Base-by-base conservation (phyloP, 2,888 invertebrate genomes). In the Eumerus sabulonum region DNA sequence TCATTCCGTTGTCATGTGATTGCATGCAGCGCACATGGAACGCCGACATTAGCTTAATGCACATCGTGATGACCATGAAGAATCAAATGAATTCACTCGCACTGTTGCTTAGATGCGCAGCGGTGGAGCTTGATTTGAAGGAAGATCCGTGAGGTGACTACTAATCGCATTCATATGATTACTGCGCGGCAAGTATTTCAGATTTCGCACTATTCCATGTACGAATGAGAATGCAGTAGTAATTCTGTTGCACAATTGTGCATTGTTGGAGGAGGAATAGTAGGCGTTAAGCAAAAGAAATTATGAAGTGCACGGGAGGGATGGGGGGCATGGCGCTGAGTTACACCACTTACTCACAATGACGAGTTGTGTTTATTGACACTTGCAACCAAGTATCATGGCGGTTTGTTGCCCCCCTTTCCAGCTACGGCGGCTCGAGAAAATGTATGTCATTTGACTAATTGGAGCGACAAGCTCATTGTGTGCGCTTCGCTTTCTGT, bases 401-500 rank as follows among this genome's bases (percentile, higher is more conserved):
- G 79, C 48, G 56, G 51, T 62, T 77, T 66, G 54, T 51, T 35
- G 63, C 63, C 63, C 57, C 38, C 42, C 13, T 67, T 68, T 71
- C 7, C 27, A 27, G 13, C 35, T 42, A 36, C 51, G 51, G 51
- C 51, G 51, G 51, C 19, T 66, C 11, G 45, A 35, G 48, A 12
- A 60, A 77, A 72, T 66, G 51, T 63, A 53, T 73, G 67, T 54
- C 68, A 70, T 79, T 68, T 74, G 74, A 54, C 74, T 79, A 79
- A 79, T 79, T 79, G 73, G 79, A 79, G 74, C 74, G 79, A 79
- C 63, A 63, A 68, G 74, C 64, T 68, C 62, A 56, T 74, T 67
- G 68, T 62, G 48, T 35, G 63, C 18, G 16, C 40, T 48, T 40
- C 60, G 54, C 67, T 59, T 27, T 67, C 47, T 48, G 35, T 57